Evolutionary conservation across 1,140 invertebrate genomes (phyloP), one percentile per base, ranked within the genome.

Genomic region (Neodiprion lecontei): DNA sequence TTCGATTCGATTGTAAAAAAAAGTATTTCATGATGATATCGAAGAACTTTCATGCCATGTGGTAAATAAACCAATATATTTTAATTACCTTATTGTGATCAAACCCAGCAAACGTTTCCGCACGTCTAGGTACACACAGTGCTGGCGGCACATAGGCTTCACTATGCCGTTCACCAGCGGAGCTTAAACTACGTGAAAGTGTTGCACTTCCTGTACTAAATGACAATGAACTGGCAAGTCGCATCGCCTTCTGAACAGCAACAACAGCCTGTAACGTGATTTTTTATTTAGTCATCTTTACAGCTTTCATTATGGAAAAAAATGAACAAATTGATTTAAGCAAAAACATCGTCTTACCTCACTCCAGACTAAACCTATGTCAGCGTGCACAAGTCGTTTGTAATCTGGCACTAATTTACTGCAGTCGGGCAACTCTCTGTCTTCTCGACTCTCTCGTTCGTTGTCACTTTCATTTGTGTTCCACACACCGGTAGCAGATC

Each of bases 31-130:
- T 40, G 28, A 40, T 40, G 2, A 40, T 40, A 40, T 40, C 28
- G 28, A 40, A 2, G 28, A 40, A 40, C 28, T 40, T 40, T 40
- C 28, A 40, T 5, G 28, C 5, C 5, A 40, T 40, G 5, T 40
- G 28, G 28, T 40, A 40, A 40, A 40, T 5, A 5, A 4, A 40
- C 28, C 5, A 40, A 40, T 40, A 3, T 40, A 40, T 40, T 40
- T 40, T 40, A 69, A 75, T 75, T 80, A 89, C 89, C 77, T 89
- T 90, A 40, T 90, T 89, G 76, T 94, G 93, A 87, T 98, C 97
- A 83, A 98, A 98, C 1, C 97, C 97, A 10, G 96, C 96, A 88
- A 98, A 98, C 1, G 97, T 98, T 89, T 98, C 97, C 0, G 97
- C 96, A 49, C 97, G 89, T 80, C 96, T 94, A 7, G 97, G 96